Base-by-base conservation (phyloP, 2,113 vertebrate genomes). In the Myodes glareolus region DNA sequence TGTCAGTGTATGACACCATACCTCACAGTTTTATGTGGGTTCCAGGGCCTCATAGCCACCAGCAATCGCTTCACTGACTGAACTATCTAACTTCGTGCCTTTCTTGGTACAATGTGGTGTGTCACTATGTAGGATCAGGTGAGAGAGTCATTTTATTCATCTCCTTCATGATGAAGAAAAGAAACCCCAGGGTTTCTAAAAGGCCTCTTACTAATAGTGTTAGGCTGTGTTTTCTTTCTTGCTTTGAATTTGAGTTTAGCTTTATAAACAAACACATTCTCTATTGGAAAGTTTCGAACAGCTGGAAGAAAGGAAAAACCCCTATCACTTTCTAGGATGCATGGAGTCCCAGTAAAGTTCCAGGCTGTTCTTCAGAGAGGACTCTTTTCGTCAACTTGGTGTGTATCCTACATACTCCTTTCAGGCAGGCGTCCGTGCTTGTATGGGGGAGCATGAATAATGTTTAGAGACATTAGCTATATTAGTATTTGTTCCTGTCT, bases 71-170 rank as follows among this genome's bases (percentile, higher is more conserved):
- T 25, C 36, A 39, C 3, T 39, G 52, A 3, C 36, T 39, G 9
- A 58, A 9, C 33, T 19, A 25, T 81, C 85, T 13, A 70, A 36
- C 45, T 67, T 21, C 8, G 45, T 78, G 50, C 36, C 52, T 81
- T 25, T 2, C 78, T 85, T 29, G 39, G 68, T 52, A 84, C n/a
- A 68, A 7, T 23, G 9, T 36, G 67, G 9, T 27, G 9, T 31
- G 67, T 17, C 12, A 3, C 23, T n/a, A 2, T 33, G 1, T 23
- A 13, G 16, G 31, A 42, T 6, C 12, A 13, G 16, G 31, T 7
- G 52, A 78, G 29, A 33, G 29, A 45, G 36, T 39, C 72, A 25
- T 31, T 75, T 67, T 29, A 33, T n/a, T 92, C 19, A 19, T 27
- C 47, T 14, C 16, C 87, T 81, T 45, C 50, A 0, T 55, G 68